Evolutionary conservation across 2,888 invertebrate genomes (phyloP).

Genomic region (Cancer borealis): DNA sequence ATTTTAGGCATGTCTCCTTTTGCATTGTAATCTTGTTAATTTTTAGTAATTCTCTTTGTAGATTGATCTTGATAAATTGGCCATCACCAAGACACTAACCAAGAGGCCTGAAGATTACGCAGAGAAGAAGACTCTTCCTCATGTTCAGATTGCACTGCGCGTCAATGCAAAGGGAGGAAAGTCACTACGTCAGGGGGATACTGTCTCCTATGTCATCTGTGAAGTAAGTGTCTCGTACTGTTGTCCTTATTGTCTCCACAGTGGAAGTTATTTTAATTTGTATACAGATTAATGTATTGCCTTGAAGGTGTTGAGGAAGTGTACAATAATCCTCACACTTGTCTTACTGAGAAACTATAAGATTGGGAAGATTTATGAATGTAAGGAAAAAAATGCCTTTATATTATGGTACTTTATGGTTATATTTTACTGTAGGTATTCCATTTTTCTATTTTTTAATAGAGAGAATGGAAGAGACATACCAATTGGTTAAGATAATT

Average conservation of each 20-base stretch:
- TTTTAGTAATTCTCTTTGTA: constrained; percentile 34
- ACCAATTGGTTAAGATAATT: too few species aligned
- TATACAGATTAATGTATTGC: too few species aligned
- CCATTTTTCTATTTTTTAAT: too few species aligned
- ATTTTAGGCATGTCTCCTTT: neutral
- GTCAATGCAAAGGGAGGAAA: constrained; percentile 86
- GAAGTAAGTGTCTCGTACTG: constrained; percentile 81
- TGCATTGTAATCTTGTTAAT: neutral
- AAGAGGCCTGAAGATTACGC: constrained; percentile 96
- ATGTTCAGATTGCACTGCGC: constrained; percentile 85
- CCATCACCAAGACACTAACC: constrained; percentile 96
- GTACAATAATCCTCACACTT: too few species aligned
- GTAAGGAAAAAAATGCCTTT: too few species aligned
- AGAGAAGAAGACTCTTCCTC: constrained; percentile 90
- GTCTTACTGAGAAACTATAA: too few species aligned
- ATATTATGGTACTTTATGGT: too few species aligned
- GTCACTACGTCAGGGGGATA: constrained; percentile 94
- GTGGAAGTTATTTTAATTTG: neutral
- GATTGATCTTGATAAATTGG: constrained; percentile 88
- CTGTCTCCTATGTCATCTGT: constrained; percentile 97
- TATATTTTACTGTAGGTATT: too few species aligned
- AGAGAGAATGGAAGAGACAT: too few species aligned
- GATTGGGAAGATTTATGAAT: too few species aligned
- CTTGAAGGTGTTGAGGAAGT: too few species aligned
- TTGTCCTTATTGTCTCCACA: neutral